phyloP scores from a whole-genome alignment of 2,888 invertebrate species.

The Caenorhabditis virilis region DNA sequence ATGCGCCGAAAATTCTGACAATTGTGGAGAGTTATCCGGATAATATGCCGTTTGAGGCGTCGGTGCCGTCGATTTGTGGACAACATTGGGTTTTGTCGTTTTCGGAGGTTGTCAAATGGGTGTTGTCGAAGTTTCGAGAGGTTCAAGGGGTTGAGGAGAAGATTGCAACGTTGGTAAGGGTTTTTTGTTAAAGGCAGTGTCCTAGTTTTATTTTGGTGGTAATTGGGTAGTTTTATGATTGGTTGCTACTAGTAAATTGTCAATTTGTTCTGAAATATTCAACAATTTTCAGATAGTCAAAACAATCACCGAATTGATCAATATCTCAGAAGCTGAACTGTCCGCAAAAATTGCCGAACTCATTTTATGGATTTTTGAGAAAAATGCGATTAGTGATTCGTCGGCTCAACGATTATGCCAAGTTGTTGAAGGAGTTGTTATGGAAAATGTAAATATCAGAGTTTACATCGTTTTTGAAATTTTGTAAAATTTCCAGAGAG shows the following conservation, averaged over 20 bases:
- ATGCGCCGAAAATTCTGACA: too few relatives aligned
- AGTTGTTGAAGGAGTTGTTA: slow-evolving; percentile 1
- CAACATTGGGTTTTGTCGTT: slow-evolving; percentile 16
- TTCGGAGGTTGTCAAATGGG: slow-evolving; percentile 18
- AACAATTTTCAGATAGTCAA: slow-evolving; percentile 8
- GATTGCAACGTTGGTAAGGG: slow-evolving; percentile 2
- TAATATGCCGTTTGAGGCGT: slow-evolving; percentile 31
- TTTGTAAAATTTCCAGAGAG: background rate
- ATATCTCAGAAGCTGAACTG: slow-evolving; percentile 3
- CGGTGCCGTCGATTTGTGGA: slow-evolving; percentile 4
- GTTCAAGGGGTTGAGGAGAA: slow-evolving; percentile 3
- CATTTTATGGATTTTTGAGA: slow-evolving; percentile 26
- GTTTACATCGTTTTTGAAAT: too few relatives aligned
- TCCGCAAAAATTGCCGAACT: slow-evolving; percentile 8
- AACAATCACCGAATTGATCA: slow-evolving; percentile 12
- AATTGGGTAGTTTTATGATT: too few relatives aligned
- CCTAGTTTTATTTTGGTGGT: too few relatives aligned
- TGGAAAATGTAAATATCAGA: slow-evolving; percentile 6
- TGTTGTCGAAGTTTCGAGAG: slow-evolving; percentile 4
- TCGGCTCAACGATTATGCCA: background rate
- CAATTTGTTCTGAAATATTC: background rate
- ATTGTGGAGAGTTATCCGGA: slow-evolving; percentile 34
- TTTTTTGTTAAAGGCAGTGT: too few relatives aligned
- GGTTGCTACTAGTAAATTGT: too few relatives aligned
- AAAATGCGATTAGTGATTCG: background rate